These are phyloP conservation scores for Barnardius zonarius DNA, from an alignment of 2,113 vertebrate species.

Conservation along the genomic window DNA sequence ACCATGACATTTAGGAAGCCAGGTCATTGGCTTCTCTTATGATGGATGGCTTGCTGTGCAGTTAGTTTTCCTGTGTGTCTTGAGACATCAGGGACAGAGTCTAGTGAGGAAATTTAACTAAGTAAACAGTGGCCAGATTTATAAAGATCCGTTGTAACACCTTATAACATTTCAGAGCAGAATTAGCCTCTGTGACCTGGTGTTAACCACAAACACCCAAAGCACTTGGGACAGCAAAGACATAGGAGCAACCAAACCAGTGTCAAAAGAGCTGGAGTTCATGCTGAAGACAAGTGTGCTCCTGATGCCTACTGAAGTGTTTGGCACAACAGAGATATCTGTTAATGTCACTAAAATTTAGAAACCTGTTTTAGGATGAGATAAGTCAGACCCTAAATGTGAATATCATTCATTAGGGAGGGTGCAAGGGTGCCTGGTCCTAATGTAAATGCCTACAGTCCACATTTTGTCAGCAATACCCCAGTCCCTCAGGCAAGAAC, in stretches of 20 bases:
- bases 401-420: background rate
- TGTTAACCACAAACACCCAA: background rate
- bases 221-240: background rate
- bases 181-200: background rate
- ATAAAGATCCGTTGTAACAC: background rate
- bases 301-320: background rate
- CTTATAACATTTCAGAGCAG: background rate
- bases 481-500: background rate
- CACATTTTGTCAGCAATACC: background rate
- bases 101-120: background rate
- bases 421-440: background rate
- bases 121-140: background rate
- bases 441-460: background rate
- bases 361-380: background rate
- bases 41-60: background rate
- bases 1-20: background rate
- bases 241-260: background rate
- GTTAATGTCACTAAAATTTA: background rate
- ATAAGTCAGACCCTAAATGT: background rate
- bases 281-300: background rate
- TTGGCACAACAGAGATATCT: background rate
- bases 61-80: background rate
- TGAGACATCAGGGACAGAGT: background rate
- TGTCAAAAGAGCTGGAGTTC: background rate
- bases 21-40: background rate